phyloP scores from a whole-genome alignment of 2,888 invertebrate species.

The Corbicula japonica region DNA sequence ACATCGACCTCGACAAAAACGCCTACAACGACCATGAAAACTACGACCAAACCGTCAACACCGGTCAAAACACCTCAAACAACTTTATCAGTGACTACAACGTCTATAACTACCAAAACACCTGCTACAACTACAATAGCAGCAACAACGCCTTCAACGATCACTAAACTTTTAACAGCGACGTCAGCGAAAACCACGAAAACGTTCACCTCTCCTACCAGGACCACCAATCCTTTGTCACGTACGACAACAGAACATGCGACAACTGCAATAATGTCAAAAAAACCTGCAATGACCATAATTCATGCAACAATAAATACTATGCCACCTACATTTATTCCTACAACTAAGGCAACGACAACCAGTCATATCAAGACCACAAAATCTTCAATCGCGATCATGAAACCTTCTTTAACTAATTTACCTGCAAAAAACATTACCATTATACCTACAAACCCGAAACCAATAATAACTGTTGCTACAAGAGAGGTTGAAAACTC shows the following conservation, averaged over 20 bases:
- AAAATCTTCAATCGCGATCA: no score
- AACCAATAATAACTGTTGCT: no score
- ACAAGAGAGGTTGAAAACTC: no score
- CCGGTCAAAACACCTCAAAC: constrained; percentile 9
- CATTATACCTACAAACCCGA: no score
- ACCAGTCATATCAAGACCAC: no score
- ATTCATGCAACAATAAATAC: no score
- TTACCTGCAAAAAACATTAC: no score
- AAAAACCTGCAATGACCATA: neutral
- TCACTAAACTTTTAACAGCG: constrained; percentile 3
- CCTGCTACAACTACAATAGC: neutral
- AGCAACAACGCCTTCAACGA: neutral
- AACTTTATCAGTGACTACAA: constrained; percentile 6
- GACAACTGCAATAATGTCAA: neutral
- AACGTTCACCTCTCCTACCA: constrained; percentile 33
- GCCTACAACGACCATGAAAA: neutral
- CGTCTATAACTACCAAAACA: neutral
- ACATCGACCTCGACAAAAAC: neutral
- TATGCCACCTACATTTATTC: no score
- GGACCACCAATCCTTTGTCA: no score
- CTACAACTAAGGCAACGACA: no score
- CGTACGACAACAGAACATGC: constrained; percentile 17
- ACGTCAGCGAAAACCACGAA: constrained; percentile 11
- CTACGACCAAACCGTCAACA: constrained; percentile 24
- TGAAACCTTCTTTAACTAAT: no score